Base-by-base conservation (phyloP, 2,113 vertebrate species). In the Perca fluviatilis region DNA sequence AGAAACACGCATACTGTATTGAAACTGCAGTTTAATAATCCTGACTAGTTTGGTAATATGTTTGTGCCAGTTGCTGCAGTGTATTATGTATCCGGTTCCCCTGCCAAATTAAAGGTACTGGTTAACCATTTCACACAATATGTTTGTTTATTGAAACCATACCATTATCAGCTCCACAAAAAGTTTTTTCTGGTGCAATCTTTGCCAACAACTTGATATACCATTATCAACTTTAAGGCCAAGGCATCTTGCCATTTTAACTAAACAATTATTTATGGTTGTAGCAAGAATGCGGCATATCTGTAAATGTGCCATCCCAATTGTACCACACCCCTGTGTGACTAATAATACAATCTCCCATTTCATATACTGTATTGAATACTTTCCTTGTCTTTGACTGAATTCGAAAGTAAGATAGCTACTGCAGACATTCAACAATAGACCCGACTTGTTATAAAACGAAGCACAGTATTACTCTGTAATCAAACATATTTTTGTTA, bases 101-200 rank as follows among this genome's bases (percentile, higher is more conserved):
- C 33, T 77, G 25, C 51, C 58, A 89, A 64, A 89, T 1, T 84
- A 89, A 88, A 81, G 2, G 23, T 19, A 2, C 7, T 9, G 18
- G 33, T 64, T 43, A 6, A 50, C 10, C 5, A 16, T 49, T 49
- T 25, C 4, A n/a, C n/a, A 30, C 16, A 33, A 18, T 11, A 62
- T 30, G 6, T 33, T 33, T 60, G 14, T 4, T 60, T 30, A 18
- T 60, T 33, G 16, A 60, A 60, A 18, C 25, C 25, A 58, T 1
- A 7, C 3, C 23, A 60, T 30, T 60, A 15, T 18, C 8, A 30
- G 18, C n/a, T 25, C 5, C 19, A 40, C 19, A 63, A 40, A 64
- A 8, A 47, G 23, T 47, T 3, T 5, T 25, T n/a, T 40, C 6
- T 57, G 15, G 4, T 70, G 67, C 53, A 71, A 19, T 57, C 14